These are phyloP conservation scores for Saturnia japonica DNA, from an alignment of 2,888 invertebrate species.

Conservation along the genomic window DNA sequence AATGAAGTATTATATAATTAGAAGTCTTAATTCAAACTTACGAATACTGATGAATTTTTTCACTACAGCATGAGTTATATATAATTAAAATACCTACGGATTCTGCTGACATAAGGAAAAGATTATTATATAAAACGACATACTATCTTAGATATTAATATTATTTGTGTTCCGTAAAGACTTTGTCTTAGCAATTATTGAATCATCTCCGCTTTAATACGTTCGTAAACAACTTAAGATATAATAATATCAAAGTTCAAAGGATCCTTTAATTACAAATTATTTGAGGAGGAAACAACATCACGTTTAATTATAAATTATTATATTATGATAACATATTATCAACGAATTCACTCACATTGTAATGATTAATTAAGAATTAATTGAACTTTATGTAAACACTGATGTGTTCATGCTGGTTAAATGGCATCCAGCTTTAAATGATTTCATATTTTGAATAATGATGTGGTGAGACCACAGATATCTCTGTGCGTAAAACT, in stretches of 20 bases:
- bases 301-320: neutral
- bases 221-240: neutral
- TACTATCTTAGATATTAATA: neutral
- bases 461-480: neutral
- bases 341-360: too few relatives aligned
- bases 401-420: neutral
- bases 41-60: too few relatives aligned
- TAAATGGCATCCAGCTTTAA: neutral
- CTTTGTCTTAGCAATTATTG: neutral
- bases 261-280: neutral
- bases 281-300: neutral
- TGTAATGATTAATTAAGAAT: neutral
- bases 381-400: neutral
- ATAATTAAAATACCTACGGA: too few relatives aligned
- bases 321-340: too few relatives aligned
- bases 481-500: too few relatives aligned
- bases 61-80: too few relatives aligned
- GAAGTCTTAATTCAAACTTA: too few relatives aligned
- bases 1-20: too few relatives aligned
- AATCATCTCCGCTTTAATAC: neutral
- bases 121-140: neutral
- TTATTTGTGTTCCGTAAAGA: neutral
- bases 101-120: too few relatives aligned
- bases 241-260: neutral
- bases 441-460: neutral